Evolutionary conservation across 2,113 vertebrate species (phyloP), one percentile per base, ranked within the genome.

Genomic region (Mormyrus lacerda): DNA sequence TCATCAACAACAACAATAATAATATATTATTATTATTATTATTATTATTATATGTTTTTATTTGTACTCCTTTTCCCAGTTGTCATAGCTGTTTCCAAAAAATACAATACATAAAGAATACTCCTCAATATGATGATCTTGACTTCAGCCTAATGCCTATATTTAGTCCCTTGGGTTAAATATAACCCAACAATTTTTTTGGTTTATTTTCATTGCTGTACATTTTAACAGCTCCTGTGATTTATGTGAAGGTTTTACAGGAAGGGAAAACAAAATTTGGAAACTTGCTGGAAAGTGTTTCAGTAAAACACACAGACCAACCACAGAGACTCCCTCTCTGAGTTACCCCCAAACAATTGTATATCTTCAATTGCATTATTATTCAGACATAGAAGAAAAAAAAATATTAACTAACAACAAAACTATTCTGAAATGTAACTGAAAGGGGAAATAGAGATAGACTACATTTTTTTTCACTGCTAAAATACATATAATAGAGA

Each of bases 311-410:
- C 73, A 55, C 86, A 42, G 61, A 84, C 42, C 45, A 47, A 24
- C 44, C 83, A 85, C 79, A 89, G 21, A 47, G 44, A 87, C 73
- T 0, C 48, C 47, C 48, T n/a, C 17, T 45, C 45, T 8, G 31
- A 48, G 53, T 50, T 21, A 21, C 45, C 87, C 88, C 92, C 89
- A 92, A 90, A 92, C 90, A 90, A 92, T 91, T 89, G 44, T 31
- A 55, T 87, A 91, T 94, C 88, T 89, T 91, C 89, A 92, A 94
- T 93, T 93, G 93, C 91, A 90, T 17, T 55, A 90, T 17, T 55
- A 58, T 13, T 90, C 42, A 93, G 91, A 93, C 91, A 88, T 91
- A 47, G n/a, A 89, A 89, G 24, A 90, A 93, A 88, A 85, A 85
- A 31, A 88, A 82, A 84, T 48, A 87, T 88, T 92, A 85, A 88